Conservation (phyloP, 92 coral and sea anemone species). For the Heliopora coerulea region DNA sequence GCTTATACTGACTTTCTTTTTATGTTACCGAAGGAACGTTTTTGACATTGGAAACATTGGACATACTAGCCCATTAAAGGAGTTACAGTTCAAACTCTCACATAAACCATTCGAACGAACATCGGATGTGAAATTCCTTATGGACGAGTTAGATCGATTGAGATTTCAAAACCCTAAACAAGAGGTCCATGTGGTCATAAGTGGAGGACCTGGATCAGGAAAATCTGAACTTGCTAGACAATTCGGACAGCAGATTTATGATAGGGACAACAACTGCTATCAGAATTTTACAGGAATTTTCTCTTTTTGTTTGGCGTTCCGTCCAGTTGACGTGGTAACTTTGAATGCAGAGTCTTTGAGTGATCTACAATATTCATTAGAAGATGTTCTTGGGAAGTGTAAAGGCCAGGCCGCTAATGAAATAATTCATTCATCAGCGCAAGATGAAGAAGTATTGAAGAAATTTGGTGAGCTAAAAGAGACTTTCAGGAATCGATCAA, state of each 20-base stretch:
- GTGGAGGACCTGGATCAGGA: constrained; percentile 87
- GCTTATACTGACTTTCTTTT: not conserved
- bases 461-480: constrained; percentile 51
- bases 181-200: constrained; percentile 68
- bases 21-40: no score
- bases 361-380: constrained; percentile 57
- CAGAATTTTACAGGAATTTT: not conserved
- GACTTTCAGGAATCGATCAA: constrained; percentile 55
- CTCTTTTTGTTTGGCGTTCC: constrained; percentile 1
- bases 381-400: constrained; percentile 54
- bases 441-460: constrained; percentile 46
- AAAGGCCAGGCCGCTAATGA: constrained; percentile 22
- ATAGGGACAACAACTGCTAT: constrained; percentile 16
- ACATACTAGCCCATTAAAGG: not conserved
- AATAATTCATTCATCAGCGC: not conserved
- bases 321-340: constrained; percentile 68
- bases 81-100: not conserved
- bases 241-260: constrained; percentile 58
- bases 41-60: not conserved
- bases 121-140: not conserved
- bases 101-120: constrained; percentile 2
- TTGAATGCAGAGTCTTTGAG: constrained; percentile 54
- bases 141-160: constrained; percentile 41
- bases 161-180: constrained; percentile 44
- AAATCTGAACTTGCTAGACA: constrained; percentile 88